Conservation (phyloP, 2,797 vertebrate species). For the Phaenicophaeus curvirostris region DNA sequence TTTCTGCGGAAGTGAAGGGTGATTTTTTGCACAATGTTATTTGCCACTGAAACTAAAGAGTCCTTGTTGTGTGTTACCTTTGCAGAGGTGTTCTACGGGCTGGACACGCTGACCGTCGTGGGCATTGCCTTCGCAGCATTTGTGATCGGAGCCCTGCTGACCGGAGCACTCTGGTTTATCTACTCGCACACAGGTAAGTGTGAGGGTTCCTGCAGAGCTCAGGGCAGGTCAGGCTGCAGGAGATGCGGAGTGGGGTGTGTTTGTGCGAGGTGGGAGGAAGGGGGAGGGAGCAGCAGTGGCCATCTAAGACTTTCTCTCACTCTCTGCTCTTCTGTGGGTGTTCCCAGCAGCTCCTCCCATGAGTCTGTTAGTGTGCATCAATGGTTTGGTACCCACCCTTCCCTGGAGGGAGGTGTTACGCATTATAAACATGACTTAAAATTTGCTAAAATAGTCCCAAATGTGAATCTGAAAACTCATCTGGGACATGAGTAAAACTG, state of each 20-base stretch:
- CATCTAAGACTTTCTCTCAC: background rate
- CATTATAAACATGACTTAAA: background rate
- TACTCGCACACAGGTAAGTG: constrained; percentile 93
- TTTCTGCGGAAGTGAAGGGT: background rate
- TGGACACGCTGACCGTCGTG: constrained; percentile 92
- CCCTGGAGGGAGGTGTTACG: background rate
- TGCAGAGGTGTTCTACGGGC: constrained; percentile 79
- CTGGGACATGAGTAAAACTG: background rate
- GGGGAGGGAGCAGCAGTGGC: background rate
- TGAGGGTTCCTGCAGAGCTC: no score
- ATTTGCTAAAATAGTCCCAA: background rate
- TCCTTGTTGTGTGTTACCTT: background rate
- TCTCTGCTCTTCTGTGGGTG: background rate
- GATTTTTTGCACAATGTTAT: fast-evolving
- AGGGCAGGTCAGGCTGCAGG: background rate
- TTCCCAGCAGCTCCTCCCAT: background rate
- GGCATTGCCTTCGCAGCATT: constrained; percentile 96
- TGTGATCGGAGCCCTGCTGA: constrained; percentile 92
- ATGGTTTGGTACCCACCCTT: background rate
- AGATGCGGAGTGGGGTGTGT: no score
- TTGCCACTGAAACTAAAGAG: background rate
- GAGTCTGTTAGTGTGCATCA: background rate
- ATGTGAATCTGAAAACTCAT: background rate
- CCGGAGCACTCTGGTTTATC: constrained; percentile 96
- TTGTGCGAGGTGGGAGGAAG: background rate